Evolutionary conservation across 2,797 vertebrate genomes (phyloP).

Genomic region (Periophthalmus magnuspinnatus): DNA sequence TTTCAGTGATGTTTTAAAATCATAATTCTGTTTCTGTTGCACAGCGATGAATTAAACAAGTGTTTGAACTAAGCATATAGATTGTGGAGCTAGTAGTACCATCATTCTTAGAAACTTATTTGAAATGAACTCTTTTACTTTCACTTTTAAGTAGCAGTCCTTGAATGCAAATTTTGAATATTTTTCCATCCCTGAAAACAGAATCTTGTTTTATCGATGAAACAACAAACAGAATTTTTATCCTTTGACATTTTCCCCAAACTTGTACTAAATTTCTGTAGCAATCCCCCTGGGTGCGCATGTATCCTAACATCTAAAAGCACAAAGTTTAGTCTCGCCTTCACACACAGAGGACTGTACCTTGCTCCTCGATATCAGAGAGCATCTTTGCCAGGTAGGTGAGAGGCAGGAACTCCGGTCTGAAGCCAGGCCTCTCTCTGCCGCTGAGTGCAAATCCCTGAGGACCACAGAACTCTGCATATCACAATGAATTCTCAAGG

Average conservation of each 20-base stretch:
- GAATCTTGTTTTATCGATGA: constrained; percentile 10
- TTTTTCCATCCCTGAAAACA: background rate
- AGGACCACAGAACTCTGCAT: constrained; percentile 19
- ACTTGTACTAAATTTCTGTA: background rate
- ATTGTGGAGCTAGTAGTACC: background rate
- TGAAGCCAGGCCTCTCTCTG: constrained; percentile 64
- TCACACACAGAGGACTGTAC: constrained; percentile 47
- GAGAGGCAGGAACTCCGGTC: constrained; percentile 73
- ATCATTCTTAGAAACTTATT: background rate
- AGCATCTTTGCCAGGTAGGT: constrained; percentile 71
- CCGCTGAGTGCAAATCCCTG: constrained; percentile 59
- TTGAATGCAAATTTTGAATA: background rate
- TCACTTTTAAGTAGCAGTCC: background rate
- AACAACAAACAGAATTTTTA: constrained; percentile 19
- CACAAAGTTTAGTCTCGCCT: constrained; percentile 4
- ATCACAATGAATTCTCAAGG: constrained; percentile 23
- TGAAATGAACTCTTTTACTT: constrained; percentile 1
- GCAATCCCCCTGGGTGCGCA: constrained; percentile 42
- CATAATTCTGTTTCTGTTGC: background rate
- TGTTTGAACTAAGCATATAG: background rate
- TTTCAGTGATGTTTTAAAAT: no score
- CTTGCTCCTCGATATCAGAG: constrained; percentile 69
- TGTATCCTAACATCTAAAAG: constrained; percentile 15
- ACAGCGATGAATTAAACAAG: background rate
- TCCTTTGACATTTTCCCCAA: constrained; percentile 21